A percentile compares a stretch with the other conserved stretches of the same genome.
Conservation (phyloP, 2,888 invertebrate genomes). For the Candidula unifasciata region DNA sequence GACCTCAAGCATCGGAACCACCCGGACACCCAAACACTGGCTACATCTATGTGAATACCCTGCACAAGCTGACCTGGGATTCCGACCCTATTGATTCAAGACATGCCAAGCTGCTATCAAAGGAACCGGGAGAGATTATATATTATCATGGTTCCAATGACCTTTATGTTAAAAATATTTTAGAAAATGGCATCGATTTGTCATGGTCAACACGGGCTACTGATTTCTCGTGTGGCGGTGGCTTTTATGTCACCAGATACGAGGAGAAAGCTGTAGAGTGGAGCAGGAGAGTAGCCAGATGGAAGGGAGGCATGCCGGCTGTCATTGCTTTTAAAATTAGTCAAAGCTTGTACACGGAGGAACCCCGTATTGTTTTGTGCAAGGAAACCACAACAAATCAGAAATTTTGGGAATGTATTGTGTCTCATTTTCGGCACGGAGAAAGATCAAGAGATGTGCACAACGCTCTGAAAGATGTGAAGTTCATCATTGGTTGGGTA, state of each 20-base stretch:
- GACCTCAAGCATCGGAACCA: too few species aligned
- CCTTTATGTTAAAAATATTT: not conserved
- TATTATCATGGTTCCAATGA: conserved; percentile 21
- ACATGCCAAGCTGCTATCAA: too few species aligned
- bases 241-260: not conserved
- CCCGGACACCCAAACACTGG: too few species aligned
- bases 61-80: too few species aligned
- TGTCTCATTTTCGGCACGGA: not conserved
- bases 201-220: not conserved
- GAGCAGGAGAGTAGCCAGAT: not conserved
- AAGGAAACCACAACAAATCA: not conserved
- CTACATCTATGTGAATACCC: too few species aligned
- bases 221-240: not conserved
- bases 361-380: not conserved
- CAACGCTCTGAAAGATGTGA: not conserved
- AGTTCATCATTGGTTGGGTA: not conserved
- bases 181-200: not conserved
- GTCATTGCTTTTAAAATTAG: conserved; percentile 23
- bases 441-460: not conserved
- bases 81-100: too few species aligned
- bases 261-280: not conserved
- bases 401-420: not conserved
- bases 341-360: not conserved
- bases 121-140: not conserved
- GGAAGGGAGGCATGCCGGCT: not conserved